Base-by-base conservation (phyloP, 1,140 invertebrate genomes). In the Diprion similis region DNA sequence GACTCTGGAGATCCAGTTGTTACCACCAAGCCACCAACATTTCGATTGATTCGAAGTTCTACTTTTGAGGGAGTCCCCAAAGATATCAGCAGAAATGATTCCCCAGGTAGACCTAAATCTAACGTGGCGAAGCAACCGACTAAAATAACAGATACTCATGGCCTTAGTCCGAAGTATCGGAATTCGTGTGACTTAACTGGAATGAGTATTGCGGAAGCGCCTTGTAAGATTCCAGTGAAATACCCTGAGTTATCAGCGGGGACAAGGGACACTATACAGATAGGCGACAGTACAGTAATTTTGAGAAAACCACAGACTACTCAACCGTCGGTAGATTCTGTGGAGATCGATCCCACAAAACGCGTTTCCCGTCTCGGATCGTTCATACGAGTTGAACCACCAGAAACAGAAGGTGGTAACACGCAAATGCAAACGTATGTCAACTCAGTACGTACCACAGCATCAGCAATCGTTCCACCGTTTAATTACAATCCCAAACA, bases 21-120 rank as follows among this genome's bases (percentile, higher is more conserved):
- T 8, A 67, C 69, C 8, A 71, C 67, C 6, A 77, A 82, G 7
- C 74, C 84, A 2, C 84, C 89, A 72, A 82, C 85, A 19, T 86
- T 88, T 4, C 89, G 87, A 76, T 79, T 94, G 3, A 90, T 91
- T 59, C 87, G 93, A 18, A 94, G 93, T 79, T 93, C 92, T 1
- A 94, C 93, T 0, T 94, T 94, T 81, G 93, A 94, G 77, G 92
- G 91, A 1, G 87, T 90, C 51, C 89, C 91, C 8, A 88, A 89
- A 46, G 80, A 82, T 11, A 70, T 78, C 15, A 64, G 71, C 15
- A 51, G 15, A 37, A 37, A 45, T 68, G 66, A 17, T 70, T 48
- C 24, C 69, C 18, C 75, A 71, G 69, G 51, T 15, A 81, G 76
- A 19, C 68, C 72, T 4, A 79, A 71, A 45, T 73, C 71, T 70